Percentiles rank a stretch among this genome's conserved stretches.
Evolutionary conservation across 2,888 invertebrate species (phyloP).

Genomic region (Dexiosoma caninum): DNA sequence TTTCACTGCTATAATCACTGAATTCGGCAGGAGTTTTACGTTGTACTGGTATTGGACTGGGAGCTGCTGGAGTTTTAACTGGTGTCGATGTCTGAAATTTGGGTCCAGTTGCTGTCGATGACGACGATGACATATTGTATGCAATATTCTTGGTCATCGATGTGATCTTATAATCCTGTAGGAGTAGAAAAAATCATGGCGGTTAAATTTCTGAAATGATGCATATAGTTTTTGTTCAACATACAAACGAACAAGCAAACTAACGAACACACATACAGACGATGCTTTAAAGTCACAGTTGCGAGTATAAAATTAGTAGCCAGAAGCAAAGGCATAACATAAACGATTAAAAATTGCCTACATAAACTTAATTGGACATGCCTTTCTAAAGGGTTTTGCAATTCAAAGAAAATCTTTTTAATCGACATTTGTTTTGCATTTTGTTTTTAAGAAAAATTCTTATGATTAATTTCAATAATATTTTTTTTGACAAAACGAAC

Average conservation of each 20-base stretch:
- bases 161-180: slow-evolving; percentile 79
- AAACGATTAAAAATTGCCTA: slow-evolving; percentile 3
- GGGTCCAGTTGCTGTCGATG: slow-evolving; percentile 68
- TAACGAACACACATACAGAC: background rate
- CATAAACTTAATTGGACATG: slow-evolving; percentile 24
- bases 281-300: slow-evolving; percentile 9
- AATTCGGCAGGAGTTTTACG: slow-evolving; percentile 78
- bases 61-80: slow-evolving; percentile 75
- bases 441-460: too few relatives aligned
- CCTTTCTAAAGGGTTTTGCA: background rate
- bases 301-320: slow-evolving; percentile 33
- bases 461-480: too few relatives aligned
- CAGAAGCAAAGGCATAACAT: slow-evolving; percentile 22
- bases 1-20: slow-evolving; percentile 86
- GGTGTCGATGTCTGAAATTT: slow-evolving; percentile 64
- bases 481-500: too few relatives aligned
- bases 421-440: too few relatives aligned
- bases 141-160: slow-evolving; percentile 79
- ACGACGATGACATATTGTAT: slow-evolving; percentile 77
- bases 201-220: background rate
- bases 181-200: background rate
- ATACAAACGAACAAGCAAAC: slow-evolving; percentile 4
- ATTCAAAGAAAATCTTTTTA: background rate
- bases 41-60: slow-evolving; percentile 81
- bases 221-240: background rate